These are phyloP conservation scores for Apis cerana DNA, from an alignment of 1,140 invertebrate species.

Conservation along the genomic window DNA sequence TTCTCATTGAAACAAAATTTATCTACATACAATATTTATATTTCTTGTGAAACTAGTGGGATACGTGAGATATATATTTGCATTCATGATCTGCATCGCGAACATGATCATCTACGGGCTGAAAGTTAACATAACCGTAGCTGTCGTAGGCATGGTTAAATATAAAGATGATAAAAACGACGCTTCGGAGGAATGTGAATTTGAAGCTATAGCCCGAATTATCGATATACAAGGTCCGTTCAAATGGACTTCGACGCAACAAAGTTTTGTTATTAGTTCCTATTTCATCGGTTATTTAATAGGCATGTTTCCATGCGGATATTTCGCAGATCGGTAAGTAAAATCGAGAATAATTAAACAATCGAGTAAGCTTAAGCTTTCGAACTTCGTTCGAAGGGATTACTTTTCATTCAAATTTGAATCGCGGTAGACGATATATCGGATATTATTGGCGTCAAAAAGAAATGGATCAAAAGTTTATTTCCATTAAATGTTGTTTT, in stretches of 20 bases:
- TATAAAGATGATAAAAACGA: conserved; percentile 74
- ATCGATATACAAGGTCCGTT: conserved; percentile 85
- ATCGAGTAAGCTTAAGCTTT: no score
- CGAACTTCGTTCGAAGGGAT: no score
- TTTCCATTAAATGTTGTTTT: no score
- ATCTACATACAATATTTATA: no score
- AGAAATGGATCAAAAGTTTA: no score
- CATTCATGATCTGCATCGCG: conserved; percentile 79
- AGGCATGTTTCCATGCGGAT: conserved; percentile 84
- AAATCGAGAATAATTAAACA: no score
- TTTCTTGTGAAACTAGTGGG: conserved; percentile 21
- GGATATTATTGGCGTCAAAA: no score
- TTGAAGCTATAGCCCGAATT: background rate
- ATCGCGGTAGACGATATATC: no score
- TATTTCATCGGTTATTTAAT: conserved; percentile 95
- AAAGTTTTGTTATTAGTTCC: conserved; percentile 88
- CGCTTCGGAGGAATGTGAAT: conserved; percentile 62
- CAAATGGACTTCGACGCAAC: conserved; percentile 84
- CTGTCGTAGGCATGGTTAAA: conserved; percentile 94
- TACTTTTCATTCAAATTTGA: no score
- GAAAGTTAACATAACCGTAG: conserved; percentile 92
- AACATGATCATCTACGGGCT: conserved; percentile 90
- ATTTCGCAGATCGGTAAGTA: conserved; percentile 80
- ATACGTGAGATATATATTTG: conserved; percentile 73
- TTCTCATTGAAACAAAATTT: no score